phyloP scores from a whole-genome alignment of 2,888 invertebrate genomes.

The Sarcophaga caerulescens region DNA sequence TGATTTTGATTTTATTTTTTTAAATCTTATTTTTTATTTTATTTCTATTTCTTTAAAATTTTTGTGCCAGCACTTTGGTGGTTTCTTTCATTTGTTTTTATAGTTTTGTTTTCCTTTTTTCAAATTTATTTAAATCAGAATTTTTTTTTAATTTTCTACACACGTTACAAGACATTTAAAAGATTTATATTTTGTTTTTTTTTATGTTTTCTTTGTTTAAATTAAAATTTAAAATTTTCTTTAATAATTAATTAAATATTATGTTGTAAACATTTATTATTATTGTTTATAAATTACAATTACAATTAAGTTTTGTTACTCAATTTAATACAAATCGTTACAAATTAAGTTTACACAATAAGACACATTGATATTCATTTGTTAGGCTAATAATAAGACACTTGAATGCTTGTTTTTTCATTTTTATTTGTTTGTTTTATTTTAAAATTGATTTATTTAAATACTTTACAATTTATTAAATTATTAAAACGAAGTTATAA shows the following conservation, averaged over 20 bases:
- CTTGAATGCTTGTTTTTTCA: conserved; percentile 21
- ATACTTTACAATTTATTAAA: conserved; percentile 36
- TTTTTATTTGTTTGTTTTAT: conserved; percentile 11
- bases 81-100: conserved; percentile 67
- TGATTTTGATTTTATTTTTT: conserved; percentile 1
- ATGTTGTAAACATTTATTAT: conserved; percentile 58
- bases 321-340: conserved; percentile 34
- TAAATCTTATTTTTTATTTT: conserved; percentile 56
- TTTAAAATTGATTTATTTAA: conserved; percentile 21
- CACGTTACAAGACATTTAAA: conserved; percentile 42
- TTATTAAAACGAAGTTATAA: too few relatives aligned
- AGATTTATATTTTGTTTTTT: conserved; percentile 41
- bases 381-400: conserved; percentile 53
- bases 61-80: conserved; percentile 80
- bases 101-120: conserved; percentile 31
- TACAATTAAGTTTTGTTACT: not conserved
- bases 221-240: conserved; percentile 28
- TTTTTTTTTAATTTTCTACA: conserved; percentile 26
- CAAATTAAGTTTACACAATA: conserved; percentile 62
- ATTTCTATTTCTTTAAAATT: conserved; percentile 53
- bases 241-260: conserved; percentile 46
- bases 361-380: conserved; percentile 48
- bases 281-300: conserved; percentile 59
- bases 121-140: conserved; percentile 41
- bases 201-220: conserved; percentile 45